Base-by-base conservation (phyloP, 1,140 invertebrate species). In the Cyclina sinensis region DNA sequence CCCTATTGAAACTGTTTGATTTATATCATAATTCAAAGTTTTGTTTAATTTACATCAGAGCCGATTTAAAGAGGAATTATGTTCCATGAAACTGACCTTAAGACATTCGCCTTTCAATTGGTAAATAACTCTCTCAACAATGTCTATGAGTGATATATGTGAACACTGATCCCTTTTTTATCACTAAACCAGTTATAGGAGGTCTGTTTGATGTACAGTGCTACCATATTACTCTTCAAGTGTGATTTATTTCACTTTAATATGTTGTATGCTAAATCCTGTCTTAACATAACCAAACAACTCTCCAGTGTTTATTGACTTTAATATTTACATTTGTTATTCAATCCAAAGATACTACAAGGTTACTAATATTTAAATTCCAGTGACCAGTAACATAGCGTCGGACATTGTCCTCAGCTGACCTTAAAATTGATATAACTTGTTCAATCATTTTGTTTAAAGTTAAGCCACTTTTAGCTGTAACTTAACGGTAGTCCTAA, bases 391-490 rank as follows among this genome's bases (percentile, higher is more conserved):
- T n/a, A 27, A 62, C 14, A 57, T 62, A 62, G 5, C 1, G 24
- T 62, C 24, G 57, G 57, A 27, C 57, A 62, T 62, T 62, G n/a
- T 62, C 57, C 57, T 62, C 57, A 62, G n/a, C 7, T 62, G 57
- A 62, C 57, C 57, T 27, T 7, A 54, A 54, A 54, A 3, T 54
- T 18, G 3, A 7, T n/a, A 54, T 54, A 54, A 54, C 5, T 54
- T 54, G 4, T 7, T 54, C 51, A 54, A 54, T n/a, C 51, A 54
- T 7, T 54, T n/a, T 18, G 51, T 54, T 7, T 12, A n/a, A 18
- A 18, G 12, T 18, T n/a, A n/a, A n/a, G n/a, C n/a, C n/a, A n/a
- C n/a, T n/a, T n/a, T n/a, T n/a, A n/a, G n/a, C n/a, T n/a, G n/a
- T n/a, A n/a, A n/a, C n/a, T n/a, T n/a, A n/a, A n/a, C n/a, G n/a